These are phyloP conservation scores for Pardosa pseudoannulata DNA, from an alignment of 2,888 invertebrate species.

Conservation along the genomic window DNA sequence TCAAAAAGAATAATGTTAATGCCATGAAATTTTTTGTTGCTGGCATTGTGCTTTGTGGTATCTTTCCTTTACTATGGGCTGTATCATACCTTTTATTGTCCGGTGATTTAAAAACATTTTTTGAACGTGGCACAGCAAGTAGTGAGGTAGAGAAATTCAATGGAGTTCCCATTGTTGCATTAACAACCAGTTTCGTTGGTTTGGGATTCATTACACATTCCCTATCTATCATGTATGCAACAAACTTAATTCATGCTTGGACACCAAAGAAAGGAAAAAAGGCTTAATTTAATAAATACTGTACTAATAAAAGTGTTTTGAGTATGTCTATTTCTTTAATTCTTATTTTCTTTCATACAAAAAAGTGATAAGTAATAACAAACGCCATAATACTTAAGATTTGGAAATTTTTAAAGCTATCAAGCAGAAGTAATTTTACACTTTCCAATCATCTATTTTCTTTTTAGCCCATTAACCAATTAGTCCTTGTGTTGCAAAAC, in stretches of 20 bases:
- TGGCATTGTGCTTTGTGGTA: constrained; percentile 85
- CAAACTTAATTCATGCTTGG: constrained; percentile 89
- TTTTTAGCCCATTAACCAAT: no score
- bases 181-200: constrained; percentile 94
- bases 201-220: constrained; percentile 91
- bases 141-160: constrained; percentile 87
- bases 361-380: no score
- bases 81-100: constrained; percentile 84
- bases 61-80: constrained; percentile 89
- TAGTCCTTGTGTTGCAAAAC: no score
- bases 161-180: constrained; percentile 92
- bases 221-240: constrained; percentile 90
- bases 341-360: no score
- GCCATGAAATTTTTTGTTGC: constrained; percentile 86
- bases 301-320: neutral
- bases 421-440: no score
- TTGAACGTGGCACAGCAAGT: constrained; percentile 82
- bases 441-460: no score
- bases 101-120: constrained; percentile 88
- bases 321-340: neutral
- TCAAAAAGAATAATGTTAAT: constrained; percentile 88
- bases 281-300: neutral
- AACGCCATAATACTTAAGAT: no score
- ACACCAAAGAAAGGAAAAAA: constrained; percentile 57
- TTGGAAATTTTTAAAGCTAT: no score